Conservation (phyloP, 2,113 vertebrate genomes). For the Podocnemis expansa region DNA sequence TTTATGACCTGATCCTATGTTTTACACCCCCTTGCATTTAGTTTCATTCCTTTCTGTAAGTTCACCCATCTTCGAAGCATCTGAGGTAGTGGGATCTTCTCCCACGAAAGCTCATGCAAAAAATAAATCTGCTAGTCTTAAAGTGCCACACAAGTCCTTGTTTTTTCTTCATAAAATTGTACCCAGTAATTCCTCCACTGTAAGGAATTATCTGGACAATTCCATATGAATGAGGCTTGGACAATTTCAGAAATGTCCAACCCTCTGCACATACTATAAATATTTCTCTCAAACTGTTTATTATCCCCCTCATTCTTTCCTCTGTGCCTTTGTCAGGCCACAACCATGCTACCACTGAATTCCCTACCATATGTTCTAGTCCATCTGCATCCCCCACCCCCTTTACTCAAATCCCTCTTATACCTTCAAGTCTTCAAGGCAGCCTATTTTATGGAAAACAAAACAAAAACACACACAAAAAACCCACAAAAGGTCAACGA, state of each 20-base stretch:
- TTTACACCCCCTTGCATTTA: too few relatives aligned
- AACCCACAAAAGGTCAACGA: background rate
- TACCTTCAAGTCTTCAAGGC: background rate
- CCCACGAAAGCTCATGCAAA: too few relatives aligned
- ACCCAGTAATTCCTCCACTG: background rate
- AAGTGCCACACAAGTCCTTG: too few relatives aligned
- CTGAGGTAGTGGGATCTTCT: too few relatives aligned
- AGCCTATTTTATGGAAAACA: too few relatives aligned
- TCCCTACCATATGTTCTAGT: background rate
- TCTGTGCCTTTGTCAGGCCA: background rate
- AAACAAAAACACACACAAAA: background rate
- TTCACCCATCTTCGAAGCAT: too few relatives aligned
- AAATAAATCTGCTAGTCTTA: too few relatives aligned
- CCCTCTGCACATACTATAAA: background rate
- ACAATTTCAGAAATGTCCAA: background rate
- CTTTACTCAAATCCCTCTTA: background rate
- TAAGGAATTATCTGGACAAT: background rate
- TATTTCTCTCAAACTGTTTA: background rate
- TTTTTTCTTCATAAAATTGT: background rate
- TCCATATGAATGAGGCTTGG: background rate
- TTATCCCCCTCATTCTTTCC: background rate
- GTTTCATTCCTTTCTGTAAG: too few relatives aligned
- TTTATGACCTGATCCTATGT: too few relatives aligned
- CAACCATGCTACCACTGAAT: background rate
- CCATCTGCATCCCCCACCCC: background rate